Evolutionary conservation across 2,888 invertebrate genomes (phyloP).

Genomic region (Scaptomyza reducta): DNA sequence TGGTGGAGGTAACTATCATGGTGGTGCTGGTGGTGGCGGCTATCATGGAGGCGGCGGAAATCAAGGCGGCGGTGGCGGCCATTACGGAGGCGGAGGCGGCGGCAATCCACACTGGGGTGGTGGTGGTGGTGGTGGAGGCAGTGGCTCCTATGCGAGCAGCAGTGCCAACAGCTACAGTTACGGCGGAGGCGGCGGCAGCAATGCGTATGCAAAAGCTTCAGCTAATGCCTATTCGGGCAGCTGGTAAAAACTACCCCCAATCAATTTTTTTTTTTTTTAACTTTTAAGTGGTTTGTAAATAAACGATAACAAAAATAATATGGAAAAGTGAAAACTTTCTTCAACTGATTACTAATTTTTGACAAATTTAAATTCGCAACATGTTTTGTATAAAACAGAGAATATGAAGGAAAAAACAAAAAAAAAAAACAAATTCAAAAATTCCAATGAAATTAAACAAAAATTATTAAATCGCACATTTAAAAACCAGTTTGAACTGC

Average conservation of each 20-base stretch:
- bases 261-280: background rate
- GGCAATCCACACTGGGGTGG: slow-evolving; percentile 21
- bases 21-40: slow-evolving; percentile 35
- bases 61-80: slow-evolving; percentile 36
- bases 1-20: slow-evolving; percentile 5
- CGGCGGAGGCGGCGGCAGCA: slow-evolving; percentile 45
- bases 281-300: slow-evolving; percentile 25
- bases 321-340: background rate
- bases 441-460: background rate
- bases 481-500: slow-evolving; percentile 53
- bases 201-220: slow-evolving; percentile 65
- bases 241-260: slow-evolving; percentile 35
- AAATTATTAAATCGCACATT: slow-evolving; percentile 28
- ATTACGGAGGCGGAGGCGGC: slow-evolving; percentile 25
- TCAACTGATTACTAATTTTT: background rate
- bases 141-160: slow-evolving; percentile 59
- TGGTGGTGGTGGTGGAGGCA: slow-evolving; percentile 27
- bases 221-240: slow-evolving; percentile 57
- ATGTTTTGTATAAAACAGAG: background rate
- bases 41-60: slow-evolving; percentile 36
- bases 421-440: background rate
- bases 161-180: slow-evolving; percentile 60
- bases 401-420: background rate
- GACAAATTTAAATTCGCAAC: too few relatives aligned
- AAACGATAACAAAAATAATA: slow-evolving; percentile 4